Percentiles rank a stretch among this genome's conserved stretches.
These are phyloP conservation scores for Calcarius lapponicus DNA, from an alignment of 2,797 vertebrate genomes.

Conservation along the genomic window DNA sequence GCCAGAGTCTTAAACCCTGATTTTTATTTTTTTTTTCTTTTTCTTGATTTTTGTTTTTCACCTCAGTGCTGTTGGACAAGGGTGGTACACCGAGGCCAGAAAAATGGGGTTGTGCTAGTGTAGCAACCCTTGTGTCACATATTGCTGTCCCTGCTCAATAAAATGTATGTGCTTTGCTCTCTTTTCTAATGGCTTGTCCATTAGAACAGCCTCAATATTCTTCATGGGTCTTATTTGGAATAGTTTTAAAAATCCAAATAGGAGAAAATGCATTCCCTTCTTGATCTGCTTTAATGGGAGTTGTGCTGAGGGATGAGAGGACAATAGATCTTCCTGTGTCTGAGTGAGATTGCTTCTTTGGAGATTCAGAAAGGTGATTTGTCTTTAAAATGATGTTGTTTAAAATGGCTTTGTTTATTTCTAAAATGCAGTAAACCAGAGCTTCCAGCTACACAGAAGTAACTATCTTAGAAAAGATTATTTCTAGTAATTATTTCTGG, in stretches of 20 bases:
- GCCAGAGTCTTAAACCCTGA: fast-evolving
- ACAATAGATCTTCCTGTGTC: slow-evolving; percentile 41
- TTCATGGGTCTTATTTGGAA: not conserved
- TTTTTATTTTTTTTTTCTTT: not conserved
- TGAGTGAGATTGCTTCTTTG: slow-evolving; percentile 26
- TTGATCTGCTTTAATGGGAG: slow-evolving; percentile 20
- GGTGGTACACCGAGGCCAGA: not conserved
- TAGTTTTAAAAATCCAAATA: slow-evolving; percentile 8
- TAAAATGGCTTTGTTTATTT: slow-evolving; percentile 39
- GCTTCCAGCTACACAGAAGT: not conserved
- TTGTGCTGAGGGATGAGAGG: slow-evolving; percentile 8
- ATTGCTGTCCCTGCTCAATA: not conserved
- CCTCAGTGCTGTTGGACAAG: not conserved
- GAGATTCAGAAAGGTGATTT: slow-evolving; percentile 42
- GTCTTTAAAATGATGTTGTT: slow-evolving; percentile 13
- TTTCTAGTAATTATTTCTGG: not conserved
- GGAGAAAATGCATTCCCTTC: not conserved
- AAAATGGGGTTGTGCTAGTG: not conserved
- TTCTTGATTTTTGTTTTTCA: not conserved
- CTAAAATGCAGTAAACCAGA: not conserved
- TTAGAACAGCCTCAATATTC: not conserved
- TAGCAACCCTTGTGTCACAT: not conserved
- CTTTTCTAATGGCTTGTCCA: not conserved
- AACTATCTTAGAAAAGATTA: not conserved
- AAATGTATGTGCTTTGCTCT: not conserved